phyloP scores from a whole-genome alignment of 1,140 invertebrate genomes.

The Wasmannia auropunctata region DNA sequence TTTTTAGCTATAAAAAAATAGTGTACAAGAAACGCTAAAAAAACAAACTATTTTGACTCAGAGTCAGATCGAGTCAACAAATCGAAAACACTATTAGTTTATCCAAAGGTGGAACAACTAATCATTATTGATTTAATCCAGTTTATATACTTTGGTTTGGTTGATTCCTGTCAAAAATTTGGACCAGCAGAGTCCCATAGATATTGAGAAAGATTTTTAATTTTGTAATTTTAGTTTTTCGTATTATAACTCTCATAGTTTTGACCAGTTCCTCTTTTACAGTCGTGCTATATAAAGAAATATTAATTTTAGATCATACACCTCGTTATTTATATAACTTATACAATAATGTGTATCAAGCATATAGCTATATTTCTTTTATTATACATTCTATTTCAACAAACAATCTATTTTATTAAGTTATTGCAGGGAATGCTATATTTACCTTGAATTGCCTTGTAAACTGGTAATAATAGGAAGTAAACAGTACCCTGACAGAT shows the following conservation, averaged over 20 bases:
- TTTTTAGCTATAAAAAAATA: too few relatives aligned
- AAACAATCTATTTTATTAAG: too few relatives aligned
- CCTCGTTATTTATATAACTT: background rate
- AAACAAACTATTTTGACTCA: too few relatives aligned
- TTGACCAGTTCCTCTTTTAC: constrained; percentile 83
- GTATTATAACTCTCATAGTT: constrained; percentile 81
- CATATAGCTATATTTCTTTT: background rate
- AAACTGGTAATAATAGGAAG: constrained; percentile 85
- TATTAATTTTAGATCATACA: background rate
- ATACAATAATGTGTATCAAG: background rate
- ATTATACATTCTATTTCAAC: background rate
- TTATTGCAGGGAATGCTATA: too few relatives aligned
- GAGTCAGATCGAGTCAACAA: too few relatives aligned
- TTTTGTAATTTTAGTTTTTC: constrained; percentile 81
- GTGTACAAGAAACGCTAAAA: too few relatives aligned
- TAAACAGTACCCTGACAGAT: constrained; percentile 85
- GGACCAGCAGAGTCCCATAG: constrained; percentile 82
- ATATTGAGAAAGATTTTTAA: constrained; percentile 84
- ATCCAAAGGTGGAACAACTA: too few relatives aligned
- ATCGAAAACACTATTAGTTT: too few relatives aligned
- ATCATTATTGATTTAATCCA: constrained; percentile 22
- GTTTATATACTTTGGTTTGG: constrained; percentile 82
- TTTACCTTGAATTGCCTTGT: constrained; percentile 83
- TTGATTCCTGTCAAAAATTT: constrained; percentile 85
- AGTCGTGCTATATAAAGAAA: constrained; percentile 77